phyloP scores from a whole-genome alignment of 2,888 invertebrate species.

The Podotricha telesiphe region DNA sequence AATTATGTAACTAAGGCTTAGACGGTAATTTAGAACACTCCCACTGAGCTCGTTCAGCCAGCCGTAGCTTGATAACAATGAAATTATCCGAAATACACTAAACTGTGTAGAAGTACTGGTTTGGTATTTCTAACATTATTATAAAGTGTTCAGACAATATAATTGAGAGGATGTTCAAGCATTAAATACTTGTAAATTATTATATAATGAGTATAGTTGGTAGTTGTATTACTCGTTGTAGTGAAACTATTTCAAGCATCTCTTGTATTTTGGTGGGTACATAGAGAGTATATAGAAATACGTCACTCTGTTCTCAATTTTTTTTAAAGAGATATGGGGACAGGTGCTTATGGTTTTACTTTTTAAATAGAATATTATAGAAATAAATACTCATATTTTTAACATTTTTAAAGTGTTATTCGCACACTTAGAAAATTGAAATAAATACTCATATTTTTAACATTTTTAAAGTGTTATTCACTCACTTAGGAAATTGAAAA shows the following conservation, averaged over 20 bases:
- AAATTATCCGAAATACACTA: conserved; percentile 44
- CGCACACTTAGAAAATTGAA: too few species aligned
- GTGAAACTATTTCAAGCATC: not conserved
- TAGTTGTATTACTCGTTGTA: not conserved
- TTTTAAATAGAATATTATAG: too few species aligned
- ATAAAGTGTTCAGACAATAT: conserved; percentile 4
- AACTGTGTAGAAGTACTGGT: conserved; percentile 24
- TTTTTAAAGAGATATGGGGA: too few species aligned
- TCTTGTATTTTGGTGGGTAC: too few species aligned
- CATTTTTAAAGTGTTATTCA: too few species aligned
- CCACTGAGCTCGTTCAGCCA: conserved; percentile 52
- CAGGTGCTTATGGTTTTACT: too few species aligned
- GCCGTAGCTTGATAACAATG: conserved; percentile 54
- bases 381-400: too few species aligned
- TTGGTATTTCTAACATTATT: conserved; percentile 31
- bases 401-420: too few species aligned
- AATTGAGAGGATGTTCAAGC: not conserved
- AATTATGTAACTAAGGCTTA: conserved; percentile 43
- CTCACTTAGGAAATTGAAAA: too few species aligned
- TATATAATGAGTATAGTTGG: not conserved
- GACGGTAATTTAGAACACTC: conserved; percentile 53
- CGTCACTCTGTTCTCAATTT: too few species aligned
- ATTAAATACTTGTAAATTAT: conserved; percentile 2
- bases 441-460: too few species aligned
- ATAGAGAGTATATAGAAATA: too few species aligned